Evolutionary conservation across 2,113 vertebrate genomes (phyloP).

Genomic region (Piaya cayana): DNA sequence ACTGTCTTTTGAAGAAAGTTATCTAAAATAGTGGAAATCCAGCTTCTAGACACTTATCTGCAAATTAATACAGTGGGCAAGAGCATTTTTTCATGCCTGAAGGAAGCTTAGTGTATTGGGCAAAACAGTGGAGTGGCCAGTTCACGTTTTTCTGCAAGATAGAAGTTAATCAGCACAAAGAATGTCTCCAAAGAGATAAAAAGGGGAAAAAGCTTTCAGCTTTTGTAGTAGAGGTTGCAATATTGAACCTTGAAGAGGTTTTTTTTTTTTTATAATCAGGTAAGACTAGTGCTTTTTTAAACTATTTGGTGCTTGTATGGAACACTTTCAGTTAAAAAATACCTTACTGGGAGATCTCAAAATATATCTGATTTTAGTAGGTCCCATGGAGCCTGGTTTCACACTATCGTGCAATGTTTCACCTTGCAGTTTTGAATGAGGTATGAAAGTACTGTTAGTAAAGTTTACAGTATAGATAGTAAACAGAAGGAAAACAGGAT

Average conservation of each 20-base stretch:
- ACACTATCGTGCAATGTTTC: accelerated
- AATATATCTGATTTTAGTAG: neutral
- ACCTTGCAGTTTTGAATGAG: neutral
- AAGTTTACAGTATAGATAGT: neutral
- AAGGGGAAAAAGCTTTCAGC: neutral
- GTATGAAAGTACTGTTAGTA: neutral
- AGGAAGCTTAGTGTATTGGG: accelerated
- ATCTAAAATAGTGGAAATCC: neutral
- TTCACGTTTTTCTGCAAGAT: neutral
- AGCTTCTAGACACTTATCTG: neutral
- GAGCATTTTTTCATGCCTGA: neutral
- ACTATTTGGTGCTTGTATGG: neutral
- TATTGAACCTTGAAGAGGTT: neutral
- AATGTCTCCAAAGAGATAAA: neutral
- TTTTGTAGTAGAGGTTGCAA: neutral
- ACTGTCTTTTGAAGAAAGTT: neutral
- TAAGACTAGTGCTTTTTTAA: neutral
- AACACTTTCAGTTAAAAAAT: neutral
- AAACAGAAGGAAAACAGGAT: neutral
- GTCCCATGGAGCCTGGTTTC: neutral
- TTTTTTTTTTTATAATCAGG: neutral
- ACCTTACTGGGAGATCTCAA: neutral
- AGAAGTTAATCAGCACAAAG: neutral
- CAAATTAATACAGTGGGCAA: neutral
- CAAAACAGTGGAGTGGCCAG: accelerated